phyloP scores from a whole-genome alignment of 1,140 invertebrate genomes.

The Nephotettix cincticeps region DNA sequence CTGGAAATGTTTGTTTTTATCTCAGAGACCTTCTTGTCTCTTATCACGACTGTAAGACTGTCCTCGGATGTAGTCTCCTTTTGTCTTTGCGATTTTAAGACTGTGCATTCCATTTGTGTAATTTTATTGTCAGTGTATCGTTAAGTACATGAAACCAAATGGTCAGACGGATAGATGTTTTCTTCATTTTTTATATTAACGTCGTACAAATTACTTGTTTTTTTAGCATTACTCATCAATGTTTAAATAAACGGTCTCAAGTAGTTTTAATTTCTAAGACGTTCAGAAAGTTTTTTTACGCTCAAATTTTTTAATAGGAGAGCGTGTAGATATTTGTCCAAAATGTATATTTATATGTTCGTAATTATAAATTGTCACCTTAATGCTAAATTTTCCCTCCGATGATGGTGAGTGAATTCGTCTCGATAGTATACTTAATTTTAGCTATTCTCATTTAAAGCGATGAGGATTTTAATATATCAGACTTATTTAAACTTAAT shows the following conservation, averaged over 20 bases:
- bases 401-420: constrained; percentile 5
- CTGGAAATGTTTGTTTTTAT: background rate
- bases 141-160: constrained; percentile 7
- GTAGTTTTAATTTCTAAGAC: background rate
- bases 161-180: background rate
- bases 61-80: no score
- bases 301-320: background rate
- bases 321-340: background rate
- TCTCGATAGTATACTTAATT: background rate
- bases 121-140: background rate
- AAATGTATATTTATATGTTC: background rate
- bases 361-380: no score
- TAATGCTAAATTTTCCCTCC: no score
- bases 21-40: no score
- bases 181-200: background rate
- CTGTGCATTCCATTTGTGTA: constrained; percentile 4
- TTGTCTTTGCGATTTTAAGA: background rate
- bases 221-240: background rate
- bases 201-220: background rate
- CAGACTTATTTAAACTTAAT: no score
- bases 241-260: background rate
- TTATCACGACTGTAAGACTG: no score
- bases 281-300: background rate
- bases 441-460: background rate
- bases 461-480: no score